Conservation (phyloP, 2,888 invertebrate species). For the Eudemis profundana region DNA sequence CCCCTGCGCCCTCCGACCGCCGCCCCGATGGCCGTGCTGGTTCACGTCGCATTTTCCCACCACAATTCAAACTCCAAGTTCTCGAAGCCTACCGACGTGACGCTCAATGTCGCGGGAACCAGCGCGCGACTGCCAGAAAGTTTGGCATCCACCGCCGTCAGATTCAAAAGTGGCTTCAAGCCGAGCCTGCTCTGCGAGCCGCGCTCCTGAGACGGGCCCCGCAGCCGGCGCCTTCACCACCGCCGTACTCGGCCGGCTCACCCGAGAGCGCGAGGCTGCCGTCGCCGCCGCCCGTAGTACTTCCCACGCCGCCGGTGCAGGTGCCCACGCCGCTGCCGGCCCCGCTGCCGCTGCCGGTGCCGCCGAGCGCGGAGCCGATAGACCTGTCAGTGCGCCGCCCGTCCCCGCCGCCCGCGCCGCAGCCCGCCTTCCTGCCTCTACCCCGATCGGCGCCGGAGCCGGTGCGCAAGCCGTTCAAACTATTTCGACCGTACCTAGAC, state of each 20-base stretch:
- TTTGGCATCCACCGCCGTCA: conserved; percentile 95
- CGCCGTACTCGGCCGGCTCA: conserved; percentile 75
- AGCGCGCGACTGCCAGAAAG: conserved; percentile 95
- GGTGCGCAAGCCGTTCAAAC: conserved; percentile 87
- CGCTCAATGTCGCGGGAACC: conserved; percentile 94
- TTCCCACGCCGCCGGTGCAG: conserved; percentile 58
- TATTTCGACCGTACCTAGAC: conserved; percentile 91
- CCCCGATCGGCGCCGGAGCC: conserved; percentile 59
- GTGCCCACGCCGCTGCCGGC: conserved; percentile 55
- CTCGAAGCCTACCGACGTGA: conserved; percentile 94
- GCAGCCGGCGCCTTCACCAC: conserved; percentile 79
- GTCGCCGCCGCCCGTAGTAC: conserved; percentile 71
- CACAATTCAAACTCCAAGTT: conserved; percentile 95
- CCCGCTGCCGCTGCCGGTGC: conserved; percentile 55
- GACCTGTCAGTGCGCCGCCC: conserved; percentile 71
- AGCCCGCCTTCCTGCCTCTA: conserved; percentile 58
- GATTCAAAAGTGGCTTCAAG: conserved; percentile 96
- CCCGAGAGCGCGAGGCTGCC: conserved; percentile 78
- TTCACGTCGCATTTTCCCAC: conserved; percentile 94
- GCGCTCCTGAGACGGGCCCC: conserved; percentile 85
- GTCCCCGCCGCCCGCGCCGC: conserved; percentile 70
- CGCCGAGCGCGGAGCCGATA: conserved; percentile 68
- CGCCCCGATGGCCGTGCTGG: conserved; percentile 88
- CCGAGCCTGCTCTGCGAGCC: conserved; percentile 91
- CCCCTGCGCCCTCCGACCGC: conserved; percentile 79